Evolutionary conservation across 2,888 invertebrate genomes (phyloP).

Genomic region (Acleris laterana): DNA sequence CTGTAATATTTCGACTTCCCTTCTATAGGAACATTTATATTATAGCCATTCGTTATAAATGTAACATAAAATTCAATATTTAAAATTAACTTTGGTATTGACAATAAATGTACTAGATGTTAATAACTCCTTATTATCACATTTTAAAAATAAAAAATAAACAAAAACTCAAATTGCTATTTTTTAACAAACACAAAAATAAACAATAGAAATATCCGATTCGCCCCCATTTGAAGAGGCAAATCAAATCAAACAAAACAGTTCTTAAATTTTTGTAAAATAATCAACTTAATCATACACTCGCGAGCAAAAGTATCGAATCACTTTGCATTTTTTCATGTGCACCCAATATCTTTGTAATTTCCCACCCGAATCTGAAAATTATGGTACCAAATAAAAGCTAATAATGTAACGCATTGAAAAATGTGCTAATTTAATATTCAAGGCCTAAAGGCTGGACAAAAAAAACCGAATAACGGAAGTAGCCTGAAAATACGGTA

Average conservation of each 20-base stretch:
- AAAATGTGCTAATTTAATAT: too few species aligned
- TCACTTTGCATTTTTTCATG: too few species aligned
- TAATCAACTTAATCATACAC: not conserved
- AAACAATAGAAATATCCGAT: not conserved
- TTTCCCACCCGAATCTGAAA: too few species aligned
- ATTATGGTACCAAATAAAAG: too few species aligned
- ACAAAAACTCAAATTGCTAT: not conserved
- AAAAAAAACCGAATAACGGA: too few species aligned
- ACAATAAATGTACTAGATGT: not conserved
- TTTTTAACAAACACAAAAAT: not conserved
- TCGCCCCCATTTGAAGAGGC: not conserved
- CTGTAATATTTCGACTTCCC: not conserved
- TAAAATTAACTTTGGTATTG: not conserved
- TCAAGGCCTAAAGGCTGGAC: too few species aligned
- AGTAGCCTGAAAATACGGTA: too few species aligned
- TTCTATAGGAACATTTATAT: not conserved
- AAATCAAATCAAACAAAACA: not conserved
- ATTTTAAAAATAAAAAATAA: too few species aligned
- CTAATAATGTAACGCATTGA: too few species aligned
- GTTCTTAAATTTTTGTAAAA: not conserved
- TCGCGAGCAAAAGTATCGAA: too few species aligned
- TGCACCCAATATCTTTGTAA: too few species aligned
- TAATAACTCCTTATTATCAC: too few species aligned
- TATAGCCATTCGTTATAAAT: not conserved
- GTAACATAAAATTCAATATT: not conserved